phyloP scores from a whole-genome alignment of 2,113 vertebrate species.

The Pterocles burchelli region DNA sequence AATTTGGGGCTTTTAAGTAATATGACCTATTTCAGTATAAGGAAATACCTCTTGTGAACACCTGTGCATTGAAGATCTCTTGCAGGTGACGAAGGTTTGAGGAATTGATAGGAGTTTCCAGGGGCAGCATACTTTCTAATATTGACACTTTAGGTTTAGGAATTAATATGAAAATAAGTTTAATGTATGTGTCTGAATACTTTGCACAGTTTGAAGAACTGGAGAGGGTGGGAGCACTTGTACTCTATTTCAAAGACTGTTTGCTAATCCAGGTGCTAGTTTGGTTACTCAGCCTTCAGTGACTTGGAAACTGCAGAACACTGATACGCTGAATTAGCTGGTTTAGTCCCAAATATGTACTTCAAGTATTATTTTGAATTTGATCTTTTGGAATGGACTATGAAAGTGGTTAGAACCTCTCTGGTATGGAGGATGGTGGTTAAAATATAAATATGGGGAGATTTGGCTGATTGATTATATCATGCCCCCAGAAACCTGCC shows the following conservation, averaged over 20 bases:
- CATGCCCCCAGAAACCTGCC: too few relatives aligned
- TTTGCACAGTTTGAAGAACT: neutral
- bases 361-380: neutral
- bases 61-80: neutral
- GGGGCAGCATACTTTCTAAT: neutral
- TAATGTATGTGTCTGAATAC: neutral
- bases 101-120: neutral
- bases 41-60: neutral
- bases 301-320: neutral
- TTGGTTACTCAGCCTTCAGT: neutral
- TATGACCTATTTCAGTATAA: neutral
- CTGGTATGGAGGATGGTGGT: too few relatives aligned
- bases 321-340: neutral
- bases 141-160: neutral
- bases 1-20: neutral
- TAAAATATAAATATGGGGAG: too few relatives aligned
- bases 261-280: neutral
- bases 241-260: neutral
- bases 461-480: too few relatives aligned
- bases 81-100: neutral
- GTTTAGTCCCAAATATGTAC: neutral
- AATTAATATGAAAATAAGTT: neutral
- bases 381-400: neutral
- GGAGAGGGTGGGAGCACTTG: neutral
- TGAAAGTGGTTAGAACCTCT: too few relatives aligned